Base-by-base conservation (phyloP, 2,888 invertebrate species). In the Therioaphis trifolii region DNA sequence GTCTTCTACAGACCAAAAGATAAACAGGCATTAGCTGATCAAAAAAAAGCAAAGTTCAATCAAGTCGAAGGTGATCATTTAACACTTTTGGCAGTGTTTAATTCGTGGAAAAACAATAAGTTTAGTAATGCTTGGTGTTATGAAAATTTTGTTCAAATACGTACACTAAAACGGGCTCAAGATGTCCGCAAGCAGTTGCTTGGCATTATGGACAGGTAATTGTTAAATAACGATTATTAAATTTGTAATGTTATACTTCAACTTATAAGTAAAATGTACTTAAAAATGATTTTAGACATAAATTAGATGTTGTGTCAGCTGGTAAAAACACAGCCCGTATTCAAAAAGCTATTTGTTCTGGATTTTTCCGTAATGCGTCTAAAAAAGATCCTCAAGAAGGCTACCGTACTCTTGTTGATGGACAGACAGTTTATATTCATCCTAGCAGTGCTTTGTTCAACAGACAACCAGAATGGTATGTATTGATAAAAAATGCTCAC, bases 121-220 rank as follows among this genome's bases (percentile, higher is more conserved):
- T 99, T 99, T 89, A 97, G 97, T 0, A 97, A 97, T 89, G 97
- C 98, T 0, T 99, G 99, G 99, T 99, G 99, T 89, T 99, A 98
- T 88, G 99, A 99, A 88, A 99, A 99, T 90, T 99, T 99, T 88
- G 97, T 99, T 4, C 99, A 99, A 90, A 96, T 98, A 49, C 90
- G 99, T 29, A 99, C 98, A 0, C 89, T 99, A 85, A 99, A 99
- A 89, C 91, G 99, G 27, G 97, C 99, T 0, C 98, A 99, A 89
- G 99, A 99, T 90, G 98, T 99, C 0, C 91, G 99, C 63, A 99
- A 99, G 89, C 99, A 99, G 88, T 90, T 99, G 88, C 90, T 99
- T 40, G 98, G 98, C 0, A 98, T 98, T 85, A 98, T 98, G 98
- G 98, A 98, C 89, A 92, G 94, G 93, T 93, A 87, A 87, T 88